These are phyloP conservation scores for Cassiopea xamachana DNA, from an alignment of 30 jellyfish, hydroid and myxozoan genomes.

Conservation along the genomic window DNA sequence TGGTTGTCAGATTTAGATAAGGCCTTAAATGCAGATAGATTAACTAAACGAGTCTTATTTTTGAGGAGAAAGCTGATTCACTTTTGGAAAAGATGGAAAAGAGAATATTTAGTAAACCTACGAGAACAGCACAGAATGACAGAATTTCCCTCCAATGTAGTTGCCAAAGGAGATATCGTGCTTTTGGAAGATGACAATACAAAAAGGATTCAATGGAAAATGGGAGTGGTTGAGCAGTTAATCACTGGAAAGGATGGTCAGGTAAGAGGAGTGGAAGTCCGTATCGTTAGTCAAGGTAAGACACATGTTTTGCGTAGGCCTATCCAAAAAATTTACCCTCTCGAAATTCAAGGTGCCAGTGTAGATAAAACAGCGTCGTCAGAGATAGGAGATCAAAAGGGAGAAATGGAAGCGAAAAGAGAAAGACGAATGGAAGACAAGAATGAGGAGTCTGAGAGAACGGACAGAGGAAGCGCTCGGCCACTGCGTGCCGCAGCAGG, in stretches of 20 bases:
- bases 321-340: constrained; percentile 11
- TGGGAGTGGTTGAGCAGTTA: neutral
- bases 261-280: constrained; percentile 2
- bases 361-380: neutral
- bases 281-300: constrained; percentile 13
- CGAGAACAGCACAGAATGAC: constrained; percentile 48
- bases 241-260: constrained; percentile 23
- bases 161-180: constrained; percentile 3
- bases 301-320: constrained; percentile 7
- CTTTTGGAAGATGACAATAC: constrained; percentile 16
- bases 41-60: constrained; percentile 11
- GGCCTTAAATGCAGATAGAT: neutral
- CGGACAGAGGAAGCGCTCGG: constrained; percentile 25
- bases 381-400: constrained; percentile 8
- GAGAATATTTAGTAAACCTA: constrained; percentile 52
- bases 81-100: constrained; percentile 69
- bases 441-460: neutral
- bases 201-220: constrained; percentile 6
- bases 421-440: neutral
- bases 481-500: constrained; percentile 44
- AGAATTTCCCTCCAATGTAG: constrained; percentile 1
- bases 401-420: constrained; percentile 24
- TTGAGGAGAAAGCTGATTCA: constrained; percentile 22
- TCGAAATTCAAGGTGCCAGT: constrained; percentile 14
- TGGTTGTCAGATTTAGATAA: constrained; percentile 1